Conservation (phyloP, 2,797 vertebrate species). For the Cephalopachus bancanus region DNA sequence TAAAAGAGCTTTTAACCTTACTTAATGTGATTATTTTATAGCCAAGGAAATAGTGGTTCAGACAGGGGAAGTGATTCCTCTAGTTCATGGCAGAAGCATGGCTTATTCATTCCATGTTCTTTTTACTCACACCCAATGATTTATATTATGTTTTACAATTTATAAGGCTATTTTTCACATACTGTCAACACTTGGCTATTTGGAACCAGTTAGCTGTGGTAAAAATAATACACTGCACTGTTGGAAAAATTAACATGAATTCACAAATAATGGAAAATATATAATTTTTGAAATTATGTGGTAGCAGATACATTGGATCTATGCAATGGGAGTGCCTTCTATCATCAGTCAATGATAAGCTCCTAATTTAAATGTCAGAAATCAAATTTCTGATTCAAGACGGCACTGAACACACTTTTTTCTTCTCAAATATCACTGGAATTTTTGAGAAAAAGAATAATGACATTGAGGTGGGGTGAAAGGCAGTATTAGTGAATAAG, state of each 20-base stretch:
- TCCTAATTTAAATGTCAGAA: background rate
- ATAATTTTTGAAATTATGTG: background rate
- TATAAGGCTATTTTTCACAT: background rate
- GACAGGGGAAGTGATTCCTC: background rate
- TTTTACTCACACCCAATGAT: background rate
- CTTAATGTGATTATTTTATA: background rate
- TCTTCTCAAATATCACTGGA: background rate
- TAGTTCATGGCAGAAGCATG: background rate
- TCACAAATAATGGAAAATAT: background rate
- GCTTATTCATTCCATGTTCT: background rate
- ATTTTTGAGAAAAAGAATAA: background rate
- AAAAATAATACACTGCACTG: conserved; percentile 13
- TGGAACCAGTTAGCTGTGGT: background rate
- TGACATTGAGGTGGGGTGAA: background rate
- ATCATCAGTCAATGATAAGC: background rate
- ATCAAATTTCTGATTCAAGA: conserved; percentile 15
- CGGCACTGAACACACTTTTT: background rate
- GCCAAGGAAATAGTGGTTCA: background rate
- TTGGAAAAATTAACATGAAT: background rate
- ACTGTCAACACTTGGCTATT: background rate
- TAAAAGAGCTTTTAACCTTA: background rate
- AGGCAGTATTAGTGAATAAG: background rate
- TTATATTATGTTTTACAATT: background rate
- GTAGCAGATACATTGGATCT: background rate
- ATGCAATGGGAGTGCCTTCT: background rate